Conservation (phyloP, 2,113 vertebrate genomes). For the Clarias macrocephalus region DNA sequence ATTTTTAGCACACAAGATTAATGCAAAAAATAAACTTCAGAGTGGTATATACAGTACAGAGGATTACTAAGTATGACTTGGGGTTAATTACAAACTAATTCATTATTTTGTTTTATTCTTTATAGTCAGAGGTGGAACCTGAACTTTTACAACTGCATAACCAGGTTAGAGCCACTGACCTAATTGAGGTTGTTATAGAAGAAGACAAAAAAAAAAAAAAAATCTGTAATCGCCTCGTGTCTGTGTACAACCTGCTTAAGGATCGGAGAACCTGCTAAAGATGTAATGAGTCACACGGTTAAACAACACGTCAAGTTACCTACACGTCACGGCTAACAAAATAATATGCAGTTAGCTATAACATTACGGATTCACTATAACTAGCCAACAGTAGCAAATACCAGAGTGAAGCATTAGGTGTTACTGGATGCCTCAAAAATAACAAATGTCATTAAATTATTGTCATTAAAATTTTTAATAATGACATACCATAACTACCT, state of each 20-base stretch:
- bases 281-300: background rate
- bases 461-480: background rate
- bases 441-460: background rate
- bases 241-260: background rate
- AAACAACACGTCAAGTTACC: background rate
- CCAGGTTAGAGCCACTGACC: background rate
- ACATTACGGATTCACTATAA: background rate
- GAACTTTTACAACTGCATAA: background rate
- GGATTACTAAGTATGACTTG: background rate
- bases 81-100: background rate
- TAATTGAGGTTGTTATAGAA: background rate
- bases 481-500: background rate
- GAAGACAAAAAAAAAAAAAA: background rate
- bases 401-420: background rate
- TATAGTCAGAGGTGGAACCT: background rate
- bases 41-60: background rate
- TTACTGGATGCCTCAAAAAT: background rate
- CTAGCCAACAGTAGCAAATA: background rate
- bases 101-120: background rate
- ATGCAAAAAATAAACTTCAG: slow-evolving; percentile 7
- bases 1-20: background rate
- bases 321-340: background rate
- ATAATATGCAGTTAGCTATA: background rate
- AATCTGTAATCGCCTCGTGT: background rate
- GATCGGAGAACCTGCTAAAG: background rate